These are phyloP conservation scores for Colinus virginianus DNA, from an alignment of 2,113 vertebrate genomes.

Conservation along the genomic window DNA sequence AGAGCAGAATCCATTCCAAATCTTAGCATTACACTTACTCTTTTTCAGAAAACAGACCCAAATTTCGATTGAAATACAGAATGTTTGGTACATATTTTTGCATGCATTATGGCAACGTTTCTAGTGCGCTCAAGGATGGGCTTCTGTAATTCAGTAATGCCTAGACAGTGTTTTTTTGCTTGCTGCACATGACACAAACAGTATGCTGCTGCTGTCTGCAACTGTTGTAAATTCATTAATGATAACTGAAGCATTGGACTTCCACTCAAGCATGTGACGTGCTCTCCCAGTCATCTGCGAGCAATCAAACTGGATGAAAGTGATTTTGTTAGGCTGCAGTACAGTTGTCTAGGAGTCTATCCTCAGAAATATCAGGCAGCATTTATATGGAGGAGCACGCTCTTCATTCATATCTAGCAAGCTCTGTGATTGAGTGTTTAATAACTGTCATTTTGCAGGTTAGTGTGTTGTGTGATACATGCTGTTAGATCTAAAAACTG, in stretches of 20 bases:
- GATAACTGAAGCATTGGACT: conserved; percentile 12
- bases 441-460: conserved; percentile 6
- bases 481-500: not conserved
- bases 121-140: not conserved
- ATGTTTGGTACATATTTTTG: not conserved
- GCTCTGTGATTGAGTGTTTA: not conserved
- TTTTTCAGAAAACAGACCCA: not conserved
- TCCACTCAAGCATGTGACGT: not conserved
- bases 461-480: not conserved
- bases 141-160: conserved; percentile 1
- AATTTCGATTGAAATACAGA: not conserved
- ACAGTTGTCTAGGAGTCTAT: not conserved
- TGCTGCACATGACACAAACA: not conserved
- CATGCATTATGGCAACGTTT: not conserved
- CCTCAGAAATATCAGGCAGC: not conserved
- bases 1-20: not conserved
- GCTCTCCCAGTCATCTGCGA: not conserved
- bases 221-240: conserved; percentile 6
- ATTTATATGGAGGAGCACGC: not conserved
- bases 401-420: not conserved
- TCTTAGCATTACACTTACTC: accelerated
- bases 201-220: not conserved
- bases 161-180: conserved; percentile 2
- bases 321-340: not conserved
- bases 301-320: not conserved